phyloP scores from a whole-genome alignment of 1,140 invertebrate species.

The Varroa destructor region DNA sequence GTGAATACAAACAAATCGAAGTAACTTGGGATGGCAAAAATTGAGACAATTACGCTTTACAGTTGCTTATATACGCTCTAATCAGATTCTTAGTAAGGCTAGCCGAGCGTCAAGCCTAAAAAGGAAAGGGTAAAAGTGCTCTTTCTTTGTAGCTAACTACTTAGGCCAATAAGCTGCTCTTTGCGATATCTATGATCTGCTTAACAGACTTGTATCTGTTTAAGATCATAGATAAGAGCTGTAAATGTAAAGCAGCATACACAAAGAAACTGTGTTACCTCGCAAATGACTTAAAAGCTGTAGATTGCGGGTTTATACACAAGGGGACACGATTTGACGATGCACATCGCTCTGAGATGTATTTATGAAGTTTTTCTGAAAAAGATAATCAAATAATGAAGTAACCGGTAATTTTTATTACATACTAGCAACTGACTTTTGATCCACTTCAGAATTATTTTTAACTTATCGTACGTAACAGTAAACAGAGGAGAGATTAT shows the following conservation, averaged over 20 bases:
- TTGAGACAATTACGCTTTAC: not conserved
- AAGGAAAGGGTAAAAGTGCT: constrained; percentile 6
- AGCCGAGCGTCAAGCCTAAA: too few relatives aligned
- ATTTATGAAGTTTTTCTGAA: constrained; percentile 94
- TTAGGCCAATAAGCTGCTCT: too few relatives aligned
- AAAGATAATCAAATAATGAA: constrained; percentile 41
- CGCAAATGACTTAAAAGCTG: constrained; percentile 97
- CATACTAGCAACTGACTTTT: too few relatives aligned
- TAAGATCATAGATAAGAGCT: not conserved
- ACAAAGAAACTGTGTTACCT: constrained; percentile 55
- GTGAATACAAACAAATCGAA: constrained; percentile 31
- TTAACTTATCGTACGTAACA: too few relatives aligned
- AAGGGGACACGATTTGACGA: constrained; percentile 76
- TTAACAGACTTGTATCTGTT: constrained; percentile 9
- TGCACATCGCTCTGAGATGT: constrained; percentile 87
- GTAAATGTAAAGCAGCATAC: not conserved
- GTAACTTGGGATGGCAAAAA: constrained; percentile 25
- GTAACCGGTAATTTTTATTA: not conserved
- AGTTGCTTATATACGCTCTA: too few relatives aligned
- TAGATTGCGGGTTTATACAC: constrained; percentile 97
- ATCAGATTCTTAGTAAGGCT: too few relatives aligned
- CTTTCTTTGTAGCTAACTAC: not conserved
- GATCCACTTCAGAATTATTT: too few relatives aligned
- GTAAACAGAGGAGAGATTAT: too few relatives aligned
- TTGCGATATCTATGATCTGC: constrained; percentile 11